These are phyloP conservation scores for Schlechtendalia chinensis DNA, from an alignment of 1,140 invertebrate genomes.

Conservation along the genomic window DNA sequence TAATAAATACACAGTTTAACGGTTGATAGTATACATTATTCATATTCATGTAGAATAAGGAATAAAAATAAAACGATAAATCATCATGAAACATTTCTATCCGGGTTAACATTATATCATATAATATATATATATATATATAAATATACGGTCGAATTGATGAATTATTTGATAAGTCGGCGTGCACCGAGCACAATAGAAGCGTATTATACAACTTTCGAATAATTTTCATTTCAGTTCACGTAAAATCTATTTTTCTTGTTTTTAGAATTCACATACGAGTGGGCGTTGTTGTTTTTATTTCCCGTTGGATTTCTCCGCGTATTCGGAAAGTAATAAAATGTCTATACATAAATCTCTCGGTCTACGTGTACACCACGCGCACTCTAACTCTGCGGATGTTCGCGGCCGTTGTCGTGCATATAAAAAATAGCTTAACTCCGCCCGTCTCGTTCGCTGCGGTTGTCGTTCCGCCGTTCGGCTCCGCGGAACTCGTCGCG, in stretches of 20 bases:
- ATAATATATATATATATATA: too few relatives aligned
- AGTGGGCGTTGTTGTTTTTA: background rate
- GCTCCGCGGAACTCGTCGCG: background rate
- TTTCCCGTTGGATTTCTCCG: background rate
- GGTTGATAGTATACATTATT: too few relatives aligned
- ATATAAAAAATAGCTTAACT: conserved; percentile 31
- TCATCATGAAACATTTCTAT: too few relatives aligned
- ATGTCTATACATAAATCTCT: conserved; percentile 32
- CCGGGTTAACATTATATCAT: too few relatives aligned
- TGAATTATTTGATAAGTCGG: background rate
- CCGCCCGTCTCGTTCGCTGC: background rate
- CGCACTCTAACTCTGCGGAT: background rate
- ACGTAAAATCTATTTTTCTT: conserved; percentile 44
- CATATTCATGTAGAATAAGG: too few relatives aligned
- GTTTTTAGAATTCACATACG: conserved; percentile 27
- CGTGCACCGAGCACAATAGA: background rate
- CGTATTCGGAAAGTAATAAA: conserved; percentile 35
- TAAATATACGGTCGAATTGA: background rate
- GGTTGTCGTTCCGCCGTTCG: background rate
- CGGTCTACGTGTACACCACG: conserved; percentile 1
- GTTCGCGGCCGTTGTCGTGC: conserved; percentile 26
- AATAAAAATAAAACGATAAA: too few relatives aligned
- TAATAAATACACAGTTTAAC: too few relatives aligned
- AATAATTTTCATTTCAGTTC: conserved; percentile 31
- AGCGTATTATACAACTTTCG: background rate